These are phyloP conservation scores for Neoniphon sammara DNA, from an alignment of 2,797 vertebrate genomes.

Conservation along the genomic window DNA sequence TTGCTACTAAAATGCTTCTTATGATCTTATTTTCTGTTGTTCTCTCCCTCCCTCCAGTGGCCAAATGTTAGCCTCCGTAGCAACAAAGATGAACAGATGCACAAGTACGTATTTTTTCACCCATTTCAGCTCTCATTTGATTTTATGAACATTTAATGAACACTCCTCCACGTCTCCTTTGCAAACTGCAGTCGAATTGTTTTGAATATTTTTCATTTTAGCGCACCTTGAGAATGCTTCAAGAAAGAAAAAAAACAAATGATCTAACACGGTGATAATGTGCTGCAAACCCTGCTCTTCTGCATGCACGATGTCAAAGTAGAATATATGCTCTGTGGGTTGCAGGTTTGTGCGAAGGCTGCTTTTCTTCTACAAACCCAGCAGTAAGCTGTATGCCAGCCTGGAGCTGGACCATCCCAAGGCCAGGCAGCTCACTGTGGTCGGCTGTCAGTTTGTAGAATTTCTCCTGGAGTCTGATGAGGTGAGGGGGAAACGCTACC, in stretches of 20 bases:
- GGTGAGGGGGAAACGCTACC: slow-evolving; percentile 76
- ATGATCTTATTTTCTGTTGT: slow-evolving; percentile 47
- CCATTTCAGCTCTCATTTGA: neutral
- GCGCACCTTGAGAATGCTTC: too few species aligned
- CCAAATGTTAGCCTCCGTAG: slow-evolving; percentile 88
- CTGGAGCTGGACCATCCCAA: slow-evolving; percentile 87
- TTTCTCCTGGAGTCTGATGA: slow-evolving; percentile 90
- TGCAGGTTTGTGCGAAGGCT: slow-evolving; percentile 87
- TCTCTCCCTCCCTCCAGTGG: slow-evolving; percentile 77
- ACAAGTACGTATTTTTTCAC: slow-evolving; percentile 79
- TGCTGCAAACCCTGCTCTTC: too few species aligned
- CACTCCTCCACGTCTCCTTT: neutral
- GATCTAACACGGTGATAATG: too few species aligned
- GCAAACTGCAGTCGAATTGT: too few species aligned
- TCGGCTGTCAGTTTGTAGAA: slow-evolving; percentile 89
- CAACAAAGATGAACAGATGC: slow-evolving; percentile 90
- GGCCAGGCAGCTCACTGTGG: slow-evolving; percentile 87
- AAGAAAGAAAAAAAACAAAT: too few species aligned
- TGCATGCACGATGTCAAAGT: too few species aligned
- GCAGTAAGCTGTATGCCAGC: slow-evolving; percentile 87
- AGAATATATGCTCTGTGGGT: neutral
- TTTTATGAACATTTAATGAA: neutral
- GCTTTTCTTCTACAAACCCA: slow-evolving; percentile 91
- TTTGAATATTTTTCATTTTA: too few species aligned
- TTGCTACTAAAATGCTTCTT: slow-evolving; percentile 2